A percentile compares a stretch with the other conserved stretches of the same genome.
Conservation (phyloP, 2,797 vertebrate species). For the Poeciliopsis presidionis region DNA sequence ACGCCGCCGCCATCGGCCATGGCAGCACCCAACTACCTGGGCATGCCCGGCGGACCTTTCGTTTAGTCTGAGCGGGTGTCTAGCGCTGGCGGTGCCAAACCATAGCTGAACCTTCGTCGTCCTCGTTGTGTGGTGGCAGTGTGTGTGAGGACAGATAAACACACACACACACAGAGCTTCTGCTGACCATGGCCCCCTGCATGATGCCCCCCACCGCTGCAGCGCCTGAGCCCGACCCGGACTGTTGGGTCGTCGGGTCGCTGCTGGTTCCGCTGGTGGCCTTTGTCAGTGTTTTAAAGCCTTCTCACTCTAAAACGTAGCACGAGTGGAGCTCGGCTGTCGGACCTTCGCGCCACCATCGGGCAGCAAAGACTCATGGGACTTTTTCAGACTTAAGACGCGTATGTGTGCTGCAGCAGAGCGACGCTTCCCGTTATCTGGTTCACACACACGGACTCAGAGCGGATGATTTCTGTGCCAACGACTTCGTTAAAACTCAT, state of each 20-base stretch:
- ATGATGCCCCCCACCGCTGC: constrained; percentile 38
- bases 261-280: constrained; percentile 39
- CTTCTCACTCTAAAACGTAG: constrained; percentile 3
- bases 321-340: constrained; percentile 8
- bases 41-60: constrained; percentile 78
- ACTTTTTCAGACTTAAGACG: constrained; percentile 18
- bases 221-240: constrained; percentile 15
- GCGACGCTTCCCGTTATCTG: constrained; percentile 6
- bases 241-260: constrained; percentile 11
- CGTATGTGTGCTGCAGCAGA: constrained; percentile 11
- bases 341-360: constrained; percentile 8
- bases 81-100: constrained; percentile 66
- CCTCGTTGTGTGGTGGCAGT: constrained; percentile 43
- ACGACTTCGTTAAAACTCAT: neutral
- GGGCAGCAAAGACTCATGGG: constrained; percentile 31
- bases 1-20: constrained; percentile 65
- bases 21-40: constrained; percentile 72
- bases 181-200: constrained; percentile 41
- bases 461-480: neutral
- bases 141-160: constrained; percentile 45
- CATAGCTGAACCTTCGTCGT: constrained; percentile 42
- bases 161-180: constrained; percentile 25
- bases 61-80: constrained; percentile 63
- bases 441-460: constrained; percentile 21
- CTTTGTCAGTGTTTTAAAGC: constrained; percentile 57